phyloP scores from a whole-genome alignment of 2,888 invertebrate species.

The Troides aeacus region DNA sequence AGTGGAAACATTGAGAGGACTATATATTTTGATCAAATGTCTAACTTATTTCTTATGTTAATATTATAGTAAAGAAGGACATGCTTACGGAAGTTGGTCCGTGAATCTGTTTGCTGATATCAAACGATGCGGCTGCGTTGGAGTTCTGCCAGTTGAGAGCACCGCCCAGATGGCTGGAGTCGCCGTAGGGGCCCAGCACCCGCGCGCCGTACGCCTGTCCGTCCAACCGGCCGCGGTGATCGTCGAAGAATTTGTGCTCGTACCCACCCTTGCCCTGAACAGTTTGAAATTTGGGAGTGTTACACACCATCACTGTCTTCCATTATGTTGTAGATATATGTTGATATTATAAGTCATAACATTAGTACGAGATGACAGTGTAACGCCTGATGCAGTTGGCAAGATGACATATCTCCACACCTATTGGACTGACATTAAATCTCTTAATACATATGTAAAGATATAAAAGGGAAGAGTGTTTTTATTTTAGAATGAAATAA shows the following conservation, averaged over 20 bases:
- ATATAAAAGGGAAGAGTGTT: too few species aligned
- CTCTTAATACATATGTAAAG: too few species aligned
- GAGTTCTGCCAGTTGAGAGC: constrained; percentile 53
- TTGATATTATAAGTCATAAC: neutral
- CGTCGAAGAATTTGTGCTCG: constrained; percentile 57
- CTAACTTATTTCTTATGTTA: neutral
- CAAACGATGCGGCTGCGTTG: constrained; percentile 39
- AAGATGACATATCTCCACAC: neutral
- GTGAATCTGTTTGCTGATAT: constrained; percentile 6
- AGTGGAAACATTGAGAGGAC: too few species aligned
- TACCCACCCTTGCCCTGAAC: constrained; percentile 56
- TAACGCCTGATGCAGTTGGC: neutral
- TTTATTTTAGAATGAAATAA: too few species aligned
- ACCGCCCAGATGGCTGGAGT: constrained; percentile 54
- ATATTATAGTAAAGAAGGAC: neutral
- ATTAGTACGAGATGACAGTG: neutral
- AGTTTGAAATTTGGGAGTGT: neutral
- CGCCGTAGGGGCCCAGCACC: constrained; percentile 51
- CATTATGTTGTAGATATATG: neutral
- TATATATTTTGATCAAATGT: too few species aligned
- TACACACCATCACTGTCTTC: neutral
- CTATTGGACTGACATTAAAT: too few species aligned
- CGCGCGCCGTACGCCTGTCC: constrained; percentile 54
- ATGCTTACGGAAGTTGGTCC: constrained; percentile 6
- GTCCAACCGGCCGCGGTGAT: constrained; percentile 51